Evolutionary conservation across 2,797 vertebrate genomes (phyloP).

Genomic region (Cygnus olor): DNA sequence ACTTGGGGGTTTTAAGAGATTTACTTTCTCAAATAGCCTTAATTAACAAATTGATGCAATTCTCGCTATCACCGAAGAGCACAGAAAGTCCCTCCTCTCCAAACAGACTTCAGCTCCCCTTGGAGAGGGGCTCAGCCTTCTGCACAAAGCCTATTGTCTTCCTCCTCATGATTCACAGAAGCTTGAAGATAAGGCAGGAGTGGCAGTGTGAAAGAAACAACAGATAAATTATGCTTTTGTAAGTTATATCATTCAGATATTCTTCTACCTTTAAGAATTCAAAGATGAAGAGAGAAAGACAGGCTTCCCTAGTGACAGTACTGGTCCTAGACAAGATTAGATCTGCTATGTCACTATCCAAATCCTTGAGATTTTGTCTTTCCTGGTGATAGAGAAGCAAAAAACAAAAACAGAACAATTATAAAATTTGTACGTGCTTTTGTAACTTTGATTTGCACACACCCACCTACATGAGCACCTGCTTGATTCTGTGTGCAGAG

Average conservation of each 20-base stretch:
- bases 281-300: neutral
- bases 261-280: neutral
- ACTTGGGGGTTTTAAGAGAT: neutral
- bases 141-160: neutral
- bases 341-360: neutral
- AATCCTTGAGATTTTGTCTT: neutral
- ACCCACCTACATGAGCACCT: fast-evolving
- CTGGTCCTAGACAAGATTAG: neutral
- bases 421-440: neutral
- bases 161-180: neutral
- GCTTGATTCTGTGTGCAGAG: neutral
- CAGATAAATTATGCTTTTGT: neutral
- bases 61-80: neutral
- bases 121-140: neutral
- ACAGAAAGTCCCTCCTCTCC: neutral
- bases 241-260: neutral
- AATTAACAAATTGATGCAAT: slow-evolving; percentile 8
- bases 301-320: neutral
- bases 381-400: neutral
- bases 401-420: fast-evolving
- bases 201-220: neutral
- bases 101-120: neutral
- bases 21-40: slow-evolving; percentile 15
- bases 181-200: neutral
- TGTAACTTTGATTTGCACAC: neutral